These are phyloP conservation scores for Drosophila azteca DNA, from an alignment of 1,140 invertebrate genomes.

Conservation along the genomic window DNA sequence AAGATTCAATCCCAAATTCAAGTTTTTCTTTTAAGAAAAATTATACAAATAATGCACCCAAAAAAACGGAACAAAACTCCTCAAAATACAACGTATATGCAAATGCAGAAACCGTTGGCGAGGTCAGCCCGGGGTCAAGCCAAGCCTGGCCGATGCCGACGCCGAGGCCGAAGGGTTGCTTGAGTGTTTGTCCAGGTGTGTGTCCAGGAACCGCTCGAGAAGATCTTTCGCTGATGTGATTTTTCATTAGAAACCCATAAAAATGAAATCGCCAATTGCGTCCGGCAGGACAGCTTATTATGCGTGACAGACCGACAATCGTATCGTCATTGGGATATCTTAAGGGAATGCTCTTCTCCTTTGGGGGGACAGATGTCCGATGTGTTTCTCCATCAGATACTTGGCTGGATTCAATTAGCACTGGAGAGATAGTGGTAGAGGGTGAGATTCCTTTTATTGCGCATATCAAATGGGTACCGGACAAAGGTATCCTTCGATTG, in stretches of 20 bases:
- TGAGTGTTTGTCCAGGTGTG: slow-evolving; percentile 68
- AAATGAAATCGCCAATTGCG: slow-evolving; percentile 70
- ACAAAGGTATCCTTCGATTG: slow-evolving; percentile 13
- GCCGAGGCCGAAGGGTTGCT: slow-evolving; percentile 70
- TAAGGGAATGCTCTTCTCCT: slow-evolving; percentile 18
- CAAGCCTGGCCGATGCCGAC: slow-evolving; percentile 13
- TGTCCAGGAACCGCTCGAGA: slow-evolving; percentile 36
- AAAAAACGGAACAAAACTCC: slow-evolving; percentile 25
- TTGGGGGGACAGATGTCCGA: slow-evolving; percentile 64
- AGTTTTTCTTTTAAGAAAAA: slow-evolving; percentile 55
- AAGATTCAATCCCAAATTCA: slow-evolving; percentile 54
- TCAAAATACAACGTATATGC: slow-evolving; percentile 51
- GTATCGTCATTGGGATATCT: slow-evolving; percentile 52
- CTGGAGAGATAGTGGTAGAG: slow-evolving; percentile 20
- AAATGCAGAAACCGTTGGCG: slow-evolving; percentile 61
- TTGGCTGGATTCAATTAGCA: slow-evolving; percentile 75
- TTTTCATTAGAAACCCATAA: slow-evolving; percentile 80
- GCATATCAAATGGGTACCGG: slow-evolving; percentile 54
- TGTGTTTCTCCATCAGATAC: slow-evolving; percentile 47
- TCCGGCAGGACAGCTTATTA: slow-evolving; percentile 50
- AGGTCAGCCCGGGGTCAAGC: slow-evolving; percentile 72
- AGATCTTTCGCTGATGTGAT: slow-evolving; percentile 54
- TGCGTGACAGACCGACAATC: slow-evolving; percentile 74
- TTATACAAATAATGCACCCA: slow-evolving; percentile 53
- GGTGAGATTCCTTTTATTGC: slow-evolving; percentile 58